Percentiles rank a stretch among this genome's conserved stretches.
Evolutionary conservation across 2,888 invertebrate species (phyloP).

Genomic region (Pyrgus malvae): DNA sequence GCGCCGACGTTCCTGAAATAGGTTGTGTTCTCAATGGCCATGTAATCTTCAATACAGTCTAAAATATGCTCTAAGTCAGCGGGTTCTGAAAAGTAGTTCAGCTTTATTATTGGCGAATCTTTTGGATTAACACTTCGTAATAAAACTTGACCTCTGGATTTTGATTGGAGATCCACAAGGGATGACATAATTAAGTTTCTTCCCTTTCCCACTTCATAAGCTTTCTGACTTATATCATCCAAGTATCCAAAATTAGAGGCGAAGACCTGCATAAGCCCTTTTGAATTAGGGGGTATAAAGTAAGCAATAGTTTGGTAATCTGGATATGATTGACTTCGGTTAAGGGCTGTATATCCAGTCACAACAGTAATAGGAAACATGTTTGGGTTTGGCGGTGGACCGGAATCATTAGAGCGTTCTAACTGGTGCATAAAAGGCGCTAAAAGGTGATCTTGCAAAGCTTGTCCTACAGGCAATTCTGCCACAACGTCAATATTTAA

Average conservation of each 20-base stretch:
- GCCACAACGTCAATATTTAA: slow-evolving; percentile 53
- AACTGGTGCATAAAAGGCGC: slow-evolving; percentile 43
- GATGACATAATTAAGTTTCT: slow-evolving; percentile 33
- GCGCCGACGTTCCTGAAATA: slow-evolving; percentile 55
- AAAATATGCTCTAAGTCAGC: slow-evolving; percentile 70
- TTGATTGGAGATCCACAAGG: slow-evolving; percentile 54
- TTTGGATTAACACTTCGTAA: slow-evolving; percentile 76
- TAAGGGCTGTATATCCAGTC: slow-evolving; percentile 70
- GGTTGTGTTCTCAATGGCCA: slow-evolving; percentile 55
- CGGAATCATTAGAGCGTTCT: slow-evolving; percentile 22
- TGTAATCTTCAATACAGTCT: slow-evolving; percentile 50
- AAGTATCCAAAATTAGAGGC: slow-evolving; percentile 35
- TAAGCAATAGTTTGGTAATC: slow-evolving; percentile 49
- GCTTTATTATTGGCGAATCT: slow-evolving; percentile 79
- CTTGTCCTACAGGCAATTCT: slow-evolving; percentile 66
- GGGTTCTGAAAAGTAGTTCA: slow-evolving; percentile 79
- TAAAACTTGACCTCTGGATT: slow-evolving; percentile 75
- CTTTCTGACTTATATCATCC: slow-evolving; percentile 39
- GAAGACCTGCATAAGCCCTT: slow-evolving; percentile 31
- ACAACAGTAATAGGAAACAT: slow-evolving; percentile 41
- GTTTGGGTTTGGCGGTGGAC: slow-evolving; percentile 53
- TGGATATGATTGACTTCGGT: slow-evolving; percentile 74
- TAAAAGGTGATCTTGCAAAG: slow-evolving; percentile 66
- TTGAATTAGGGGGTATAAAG: slow-evolving; percentile 33
- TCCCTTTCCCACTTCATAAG: slow-evolving; percentile 33